Conservation (phyloP, 2,888 invertebrate species). For the Himalopsyche japonica region DNA sequence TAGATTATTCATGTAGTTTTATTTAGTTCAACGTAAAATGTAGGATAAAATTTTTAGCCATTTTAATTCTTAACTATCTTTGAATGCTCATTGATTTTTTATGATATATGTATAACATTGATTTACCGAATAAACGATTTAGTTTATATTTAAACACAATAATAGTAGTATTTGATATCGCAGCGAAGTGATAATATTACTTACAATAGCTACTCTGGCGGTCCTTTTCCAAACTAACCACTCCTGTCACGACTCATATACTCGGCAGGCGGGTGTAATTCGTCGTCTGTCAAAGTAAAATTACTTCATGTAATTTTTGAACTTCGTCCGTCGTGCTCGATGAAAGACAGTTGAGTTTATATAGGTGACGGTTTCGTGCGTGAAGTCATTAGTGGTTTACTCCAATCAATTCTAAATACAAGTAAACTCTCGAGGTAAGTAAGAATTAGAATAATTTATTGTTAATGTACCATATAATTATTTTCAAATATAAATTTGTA, state of each 20-base stretch:
- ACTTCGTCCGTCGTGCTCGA: neutral
- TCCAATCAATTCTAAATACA: neutral
- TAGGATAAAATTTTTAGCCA: too few species aligned
- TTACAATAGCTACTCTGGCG: neutral
- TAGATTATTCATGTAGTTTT: too few species aligned
- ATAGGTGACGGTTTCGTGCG: neutral
- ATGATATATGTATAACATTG: too few species aligned
- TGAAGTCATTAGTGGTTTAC: neutral
- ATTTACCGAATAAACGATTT: too few species aligned
- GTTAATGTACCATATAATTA: neutral
- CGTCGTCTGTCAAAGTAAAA: constrained; percentile 2
- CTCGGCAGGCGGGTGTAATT: constrained; percentile 4
- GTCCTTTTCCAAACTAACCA: constrained; percentile 1
- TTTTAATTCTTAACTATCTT: too few species aligned
- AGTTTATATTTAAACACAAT: too few species aligned
- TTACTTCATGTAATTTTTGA: neutral
- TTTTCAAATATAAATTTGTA: neutral
- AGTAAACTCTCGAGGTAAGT: neutral
- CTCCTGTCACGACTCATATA: constrained; percentile 18
- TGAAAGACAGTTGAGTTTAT: neutral
- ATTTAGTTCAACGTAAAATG: too few species aligned
- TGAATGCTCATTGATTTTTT: too few species aligned
- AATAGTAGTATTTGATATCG: too few species aligned
- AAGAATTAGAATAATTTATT: neutral
- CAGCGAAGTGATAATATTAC: neutral